A percentile compares a stretch with the other conserved stretches of the same genome.
Conservation (phyloP, 2,888 invertebrate species). For the Lasioglossum calceatum region DNA sequence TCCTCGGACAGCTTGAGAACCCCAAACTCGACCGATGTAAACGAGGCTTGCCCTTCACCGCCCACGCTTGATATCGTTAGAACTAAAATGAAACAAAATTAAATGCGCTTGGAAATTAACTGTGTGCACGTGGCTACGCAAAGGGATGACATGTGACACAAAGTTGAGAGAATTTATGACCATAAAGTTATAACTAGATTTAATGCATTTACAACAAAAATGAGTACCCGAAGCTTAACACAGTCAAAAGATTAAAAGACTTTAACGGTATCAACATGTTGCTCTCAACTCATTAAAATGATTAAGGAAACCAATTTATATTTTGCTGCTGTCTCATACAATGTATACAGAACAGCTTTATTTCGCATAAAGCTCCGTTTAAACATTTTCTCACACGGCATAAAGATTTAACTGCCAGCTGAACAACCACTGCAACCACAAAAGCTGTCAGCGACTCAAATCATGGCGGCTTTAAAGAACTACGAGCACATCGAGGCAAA, state of each 20-base stretch:
- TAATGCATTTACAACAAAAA: background rate
- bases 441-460: background rate
- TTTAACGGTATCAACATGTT: background rate
- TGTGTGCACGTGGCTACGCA: background rate
- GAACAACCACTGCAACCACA: background rate
- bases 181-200: background rate
- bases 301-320: background rate
- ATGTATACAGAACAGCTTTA: background rate
- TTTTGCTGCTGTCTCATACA: background rate
- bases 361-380: background rate
- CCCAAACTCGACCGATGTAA: background rate
- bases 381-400: background rate
- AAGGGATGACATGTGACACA: background rate
- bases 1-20: background rate
- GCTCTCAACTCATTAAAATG: background rate
- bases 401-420: background rate
- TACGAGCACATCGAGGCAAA: background rate
- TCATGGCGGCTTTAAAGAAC: background rate
- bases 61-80: background rate
- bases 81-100: background rate
- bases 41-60: background rate
- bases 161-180: background rate
- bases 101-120: background rate
- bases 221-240: background rate
- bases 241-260: background rate